These are phyloP conservation scores for Stomatorhinus walkeri DNA, from an alignment of 2,797 vertebrate species.

Conservation along the genomic window DNA sequence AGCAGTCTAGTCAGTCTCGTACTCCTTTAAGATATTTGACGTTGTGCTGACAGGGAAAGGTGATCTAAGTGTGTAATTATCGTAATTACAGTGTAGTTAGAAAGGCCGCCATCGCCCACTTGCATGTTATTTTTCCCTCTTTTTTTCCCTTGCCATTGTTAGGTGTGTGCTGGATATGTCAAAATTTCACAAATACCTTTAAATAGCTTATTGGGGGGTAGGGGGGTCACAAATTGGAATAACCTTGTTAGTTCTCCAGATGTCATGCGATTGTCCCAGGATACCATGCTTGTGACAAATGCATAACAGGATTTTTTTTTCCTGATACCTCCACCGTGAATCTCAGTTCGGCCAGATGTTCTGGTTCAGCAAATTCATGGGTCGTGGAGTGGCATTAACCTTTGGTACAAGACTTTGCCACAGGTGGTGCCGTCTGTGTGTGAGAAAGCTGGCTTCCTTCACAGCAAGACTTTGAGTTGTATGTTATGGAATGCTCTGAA, in stretches of 20 bases:
- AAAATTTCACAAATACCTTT: background rate
- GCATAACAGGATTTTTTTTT: background rate
- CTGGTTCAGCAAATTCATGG: background rate
- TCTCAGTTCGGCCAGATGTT: background rate
- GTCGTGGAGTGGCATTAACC: background rate
- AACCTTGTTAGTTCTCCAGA: background rate
- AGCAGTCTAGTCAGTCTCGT: background rate
- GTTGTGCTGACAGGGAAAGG: background rate
- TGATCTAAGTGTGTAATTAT: conserved; percentile 14
- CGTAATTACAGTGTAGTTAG: conserved; percentile 1
- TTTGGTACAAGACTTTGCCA: background rate
- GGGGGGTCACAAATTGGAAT: background rate
- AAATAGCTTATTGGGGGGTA: background rate
- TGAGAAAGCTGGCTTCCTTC: background rate
- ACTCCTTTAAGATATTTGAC: background rate
- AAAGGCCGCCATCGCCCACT: background rate
- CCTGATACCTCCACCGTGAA: background rate
- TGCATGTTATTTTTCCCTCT: background rate
- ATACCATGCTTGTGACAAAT: background rate
- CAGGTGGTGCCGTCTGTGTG: background rate
- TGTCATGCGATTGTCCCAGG: background rate
- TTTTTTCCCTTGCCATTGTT: background rate
- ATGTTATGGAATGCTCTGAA: background rate
- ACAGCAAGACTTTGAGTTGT: background rate
- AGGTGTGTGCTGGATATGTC: background rate